Base-by-base conservation (phyloP, 2,888 invertebrate genomes). In the Perdita meconis region DNA sequence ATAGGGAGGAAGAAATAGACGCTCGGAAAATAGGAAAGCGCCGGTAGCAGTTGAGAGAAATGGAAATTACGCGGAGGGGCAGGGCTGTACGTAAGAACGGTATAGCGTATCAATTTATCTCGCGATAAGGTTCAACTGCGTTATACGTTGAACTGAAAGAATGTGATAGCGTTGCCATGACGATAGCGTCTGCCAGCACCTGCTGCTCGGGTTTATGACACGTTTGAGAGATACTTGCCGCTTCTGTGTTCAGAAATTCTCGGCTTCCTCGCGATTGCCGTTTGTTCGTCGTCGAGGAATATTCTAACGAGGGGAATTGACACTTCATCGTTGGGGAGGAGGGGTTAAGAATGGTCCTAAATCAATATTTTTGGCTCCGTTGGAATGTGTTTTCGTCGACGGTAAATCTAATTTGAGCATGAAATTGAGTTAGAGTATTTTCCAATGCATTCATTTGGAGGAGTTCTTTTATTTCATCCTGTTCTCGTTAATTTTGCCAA, bases 1-100 rank as follows among this genome's bases (percentile, higher is more conserved):
- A 36, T 36, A 19, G 44, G 30, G 34, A 10, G 56, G 2, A 12
- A 12, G 16, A 56, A 36, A 63, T 73, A 73, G 72, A 71, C 72
- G 44, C 36, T 50, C n/a, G 63, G 74, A 74, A 74, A 74, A 74
- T 74, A 59, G 57, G 73, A 50, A 72, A 73, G 40, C 51, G 64
- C 22, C 30, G 12, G 16, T 24, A 36, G 73, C 40, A 50, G 47
- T 73, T 61, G 30, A 22, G 56, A 63, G 63, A 26, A 74, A 74
- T 74, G 74, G 56, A 74, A 74, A 73, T 73, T 74, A 50, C 47
- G 50, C 56, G 40, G 50, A 71, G 57, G 50, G 26, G 10, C n/a
- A n/a, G n/a, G 42, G 26, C n/a, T 12, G 42, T 42, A 44, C 56
- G 65, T 42, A 19, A 22, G 44, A 55, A 71, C 60, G 53, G 38